Evolutionary conservation across 1,140 invertebrate genomes (phyloP), one percentile per base, ranked within the genome.

Genomic region (Wasmannia auropunctata): DNA sequence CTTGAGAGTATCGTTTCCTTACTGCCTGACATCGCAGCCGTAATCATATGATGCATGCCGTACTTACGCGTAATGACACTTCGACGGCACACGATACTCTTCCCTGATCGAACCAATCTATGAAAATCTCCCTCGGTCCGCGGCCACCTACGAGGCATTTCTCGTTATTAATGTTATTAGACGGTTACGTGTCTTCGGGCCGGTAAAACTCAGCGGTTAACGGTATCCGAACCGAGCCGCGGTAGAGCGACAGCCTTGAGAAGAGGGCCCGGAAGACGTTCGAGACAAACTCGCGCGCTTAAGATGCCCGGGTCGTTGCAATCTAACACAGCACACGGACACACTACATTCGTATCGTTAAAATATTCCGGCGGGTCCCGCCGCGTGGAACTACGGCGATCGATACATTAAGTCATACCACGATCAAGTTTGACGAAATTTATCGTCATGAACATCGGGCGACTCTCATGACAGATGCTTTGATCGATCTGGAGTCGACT

Each of bases 101-200:
- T 80, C 75, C 25, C 62, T 77, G 60, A 67, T 85, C 79, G 75
- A 85, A 85, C 62, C 63, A 85, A 86, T 79, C 62, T 74, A 46
- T 54, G 74, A 85, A 84, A 63, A 86, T 62, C 40, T 84, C 77
- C 77, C 40, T 56, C n/a, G n/a, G 46, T 43, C 16, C 85, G 72
- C 90, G 92, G 91, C 92, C 92, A 93, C 92, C 91, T 91, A 93
- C 91, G 81, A 85, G 81, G 86, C 86, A 86, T 87, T 81, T 91
- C 88, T 91, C 90, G 87, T 93, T 92, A 93, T 93, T 93, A 93
- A 93, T 92, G 90, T 93, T 93, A 93, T 92, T 93, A 92, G 91
- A 91, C 90, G 90, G 90, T 92, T 92, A 83, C 91, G 91, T 72
- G 79, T 93, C 89, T 87, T 88, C 91, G 87, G 43, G 89, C 77